Conservation (phyloP, 1,140 invertebrate species). For the Hycleus cichorii region DNA sequence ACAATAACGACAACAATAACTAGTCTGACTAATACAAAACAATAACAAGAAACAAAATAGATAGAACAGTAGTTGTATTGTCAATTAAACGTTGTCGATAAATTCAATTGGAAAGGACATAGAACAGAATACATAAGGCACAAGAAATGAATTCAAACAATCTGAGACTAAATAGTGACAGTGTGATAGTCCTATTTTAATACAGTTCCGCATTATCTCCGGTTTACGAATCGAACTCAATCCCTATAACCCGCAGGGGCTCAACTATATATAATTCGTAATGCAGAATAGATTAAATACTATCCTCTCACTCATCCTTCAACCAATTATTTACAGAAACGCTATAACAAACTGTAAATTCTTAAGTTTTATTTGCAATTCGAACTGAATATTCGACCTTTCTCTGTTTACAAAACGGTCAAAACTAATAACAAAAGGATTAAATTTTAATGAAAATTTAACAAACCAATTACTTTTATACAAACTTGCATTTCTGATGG, state of each 20-base stretch:
- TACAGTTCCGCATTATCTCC: conserved; percentile 20
- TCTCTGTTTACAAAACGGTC: conserved; percentile 7
- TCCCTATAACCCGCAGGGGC: conserved; percentile 15
- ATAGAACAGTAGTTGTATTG: not conserved
- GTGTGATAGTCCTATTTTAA: conserved; percentile 19
- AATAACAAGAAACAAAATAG: too few species aligned
- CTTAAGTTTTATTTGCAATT: conserved; percentile 3
- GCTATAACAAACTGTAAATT: conserved; percentile 13
- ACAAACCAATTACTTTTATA: conserved; percentile 8
- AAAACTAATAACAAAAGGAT: conserved; percentile 17
- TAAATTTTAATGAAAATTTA: conserved; percentile 17
- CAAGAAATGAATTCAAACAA: conserved; percentile 15
- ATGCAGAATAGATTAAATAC: conserved; percentile 19
- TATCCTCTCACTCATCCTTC: conserved; percentile 15
- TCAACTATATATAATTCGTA: conserved; percentile 10
- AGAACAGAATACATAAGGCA: not conserved
- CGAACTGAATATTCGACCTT: not conserved
- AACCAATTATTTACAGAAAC: conserved; percentile 4
- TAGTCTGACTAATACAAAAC: too few species aligned
- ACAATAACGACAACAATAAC: too few species aligned
- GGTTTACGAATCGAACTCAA: conserved; percentile 19
- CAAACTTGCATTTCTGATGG: conserved; percentile 4
- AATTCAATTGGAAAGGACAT: not conserved
- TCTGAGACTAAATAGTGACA: conserved; percentile 15
- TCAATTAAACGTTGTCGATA: conserved; percentile 10